phyloP scores from a whole-genome alignment of 2,113 vertebrate genomes.

The Albula goreensis region DNA sequence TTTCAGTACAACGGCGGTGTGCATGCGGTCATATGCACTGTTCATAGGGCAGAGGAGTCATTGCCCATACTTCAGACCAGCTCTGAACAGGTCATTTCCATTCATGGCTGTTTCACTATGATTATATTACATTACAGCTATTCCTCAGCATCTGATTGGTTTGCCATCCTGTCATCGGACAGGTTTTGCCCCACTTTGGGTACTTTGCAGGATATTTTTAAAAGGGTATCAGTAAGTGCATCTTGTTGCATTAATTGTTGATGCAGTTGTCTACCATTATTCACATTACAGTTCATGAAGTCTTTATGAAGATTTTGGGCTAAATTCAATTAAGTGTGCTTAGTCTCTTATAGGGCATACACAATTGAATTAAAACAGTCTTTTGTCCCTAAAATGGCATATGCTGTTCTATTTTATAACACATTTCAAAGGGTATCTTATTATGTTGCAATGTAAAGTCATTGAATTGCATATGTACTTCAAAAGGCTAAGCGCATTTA shows the following conservation, averaged over 20 bases:
- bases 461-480: no score
- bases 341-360: no score
- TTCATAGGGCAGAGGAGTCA: background rate
- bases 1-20: conserved; percentile 28
- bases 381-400: no score
- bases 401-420: no score
- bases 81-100: background rate
- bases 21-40: background rate
- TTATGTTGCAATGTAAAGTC: no score
- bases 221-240: no score
- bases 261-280: background rate
- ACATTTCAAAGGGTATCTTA: no score
- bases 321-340: no score
- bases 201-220: no score
- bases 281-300: background rate
- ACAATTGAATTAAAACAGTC: no score
- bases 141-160: background rate
- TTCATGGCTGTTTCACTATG: background rate
- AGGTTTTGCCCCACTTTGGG: background rate
- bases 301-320: background rate
- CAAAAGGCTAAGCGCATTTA: no score
- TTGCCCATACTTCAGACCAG: background rate
- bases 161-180: background rate
- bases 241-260: background rate
- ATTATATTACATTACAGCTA: background rate